Evolutionary conservation across 2,888 invertebrate genomes (phyloP), one percentile per base, ranked within the genome.

Genomic region (Sinopyrophorus schimmeli): DNA sequence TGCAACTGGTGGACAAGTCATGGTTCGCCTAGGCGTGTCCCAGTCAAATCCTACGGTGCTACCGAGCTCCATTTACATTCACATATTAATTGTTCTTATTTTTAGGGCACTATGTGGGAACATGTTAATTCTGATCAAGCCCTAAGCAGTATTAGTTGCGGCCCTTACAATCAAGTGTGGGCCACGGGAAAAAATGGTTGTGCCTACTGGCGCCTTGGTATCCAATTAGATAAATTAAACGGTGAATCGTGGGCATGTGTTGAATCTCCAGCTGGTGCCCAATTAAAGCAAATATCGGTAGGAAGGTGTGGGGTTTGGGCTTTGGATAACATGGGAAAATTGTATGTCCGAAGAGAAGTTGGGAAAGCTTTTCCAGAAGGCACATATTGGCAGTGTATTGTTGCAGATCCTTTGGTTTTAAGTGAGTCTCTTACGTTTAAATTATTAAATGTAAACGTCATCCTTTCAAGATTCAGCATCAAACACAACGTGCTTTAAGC

Each of bases 171-270:
- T 27, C 80, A 81, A 63, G 84, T 91, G 17, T 95, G 95, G 95
- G 89, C 89, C 0, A 82, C 91, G 9, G 91, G 91, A 0, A 82
- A 85, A 63, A 92, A 89, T 74, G 94, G 94, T 21, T 87, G 89
- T 57, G 82, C 89, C 2, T 92, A 87, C 70, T 88, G 84, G 74
- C 79, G 94, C 58, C 80, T 84, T 62, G 91, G 89, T 9, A 83
- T 92, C 26, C 83, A 80, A 4, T 71, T 76, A 55, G 79, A 82
- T 16, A 86, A 83, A 67, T 83, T 86, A 1, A 75, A 79, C 59
- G 84, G 81, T 70, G 67, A 69, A 41, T 80, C 81, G 44, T 93
- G 93, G 93, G 84, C 87, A 64, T 79, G 85, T 52, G 85, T 94
- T 43, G 92, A 92, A 68, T 77, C 84, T 3, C 80, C 86, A 0